These are phyloP conservation scores for Drosophila cardini DNA, from an alignment of 1,140 invertebrate species.

Conservation along the genomic window DNA sequence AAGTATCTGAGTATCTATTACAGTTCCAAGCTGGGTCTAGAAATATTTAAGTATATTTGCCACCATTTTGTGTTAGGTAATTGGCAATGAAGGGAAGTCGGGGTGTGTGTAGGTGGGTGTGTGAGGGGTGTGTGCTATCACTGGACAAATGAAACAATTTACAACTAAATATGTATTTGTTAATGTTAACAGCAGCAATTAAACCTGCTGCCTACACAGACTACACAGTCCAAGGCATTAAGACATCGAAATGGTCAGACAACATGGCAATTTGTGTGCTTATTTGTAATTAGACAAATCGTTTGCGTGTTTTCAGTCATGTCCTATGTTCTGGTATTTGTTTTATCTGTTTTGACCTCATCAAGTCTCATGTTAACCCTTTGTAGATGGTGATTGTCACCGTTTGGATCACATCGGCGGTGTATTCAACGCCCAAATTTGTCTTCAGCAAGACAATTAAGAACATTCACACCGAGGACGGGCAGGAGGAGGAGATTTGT, in stretches of 20 bases:
- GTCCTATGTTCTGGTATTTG: background rate
- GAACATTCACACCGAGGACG: constrained; percentile 86
- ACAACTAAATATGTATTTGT: constrained; percentile 54
- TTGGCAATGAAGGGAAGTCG: constrained; percentile 14
- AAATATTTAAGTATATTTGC: constrained; percentile 23
- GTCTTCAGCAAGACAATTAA: constrained; percentile 90
- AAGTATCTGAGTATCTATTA: constrained; percentile 18
- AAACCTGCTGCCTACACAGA: constrained; percentile 32
- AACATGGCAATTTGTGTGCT: constrained; percentile 58
- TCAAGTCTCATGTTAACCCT: constrained; percentile 24
- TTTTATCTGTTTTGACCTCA: background rate
- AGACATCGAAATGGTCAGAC: constrained; percentile 42
- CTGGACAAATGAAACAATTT: constrained; percentile 55
- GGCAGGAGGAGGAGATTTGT: constrained; percentile 89
- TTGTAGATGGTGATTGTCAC: constrained; percentile 89
- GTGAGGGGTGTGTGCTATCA: background rate
- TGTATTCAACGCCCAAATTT: constrained; percentile 91
- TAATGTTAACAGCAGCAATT: constrained; percentile 62
- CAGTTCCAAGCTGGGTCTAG: background rate
- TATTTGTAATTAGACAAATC: constrained; percentile 66
- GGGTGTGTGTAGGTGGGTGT: no score
- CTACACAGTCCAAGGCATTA: constrained; percentile 12
- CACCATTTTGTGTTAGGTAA: constrained; percentile 8
- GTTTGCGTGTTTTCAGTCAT: constrained; percentile 51
- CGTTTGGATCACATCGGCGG: constrained; percentile 91